Conservation (phyloP, 2,797 vertebrate genomes). For the Heliangelus exortis region DNA sequence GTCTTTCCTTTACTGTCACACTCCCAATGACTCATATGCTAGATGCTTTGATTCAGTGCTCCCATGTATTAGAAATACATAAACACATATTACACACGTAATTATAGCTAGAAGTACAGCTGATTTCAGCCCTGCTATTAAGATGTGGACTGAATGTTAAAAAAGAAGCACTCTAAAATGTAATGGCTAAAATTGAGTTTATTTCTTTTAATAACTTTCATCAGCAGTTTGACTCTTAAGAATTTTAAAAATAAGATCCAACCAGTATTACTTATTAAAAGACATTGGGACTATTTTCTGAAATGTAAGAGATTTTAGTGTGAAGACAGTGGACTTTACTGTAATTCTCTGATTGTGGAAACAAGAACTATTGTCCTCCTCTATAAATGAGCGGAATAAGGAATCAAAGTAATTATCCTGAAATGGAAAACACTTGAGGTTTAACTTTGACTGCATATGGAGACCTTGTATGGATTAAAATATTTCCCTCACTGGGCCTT, state of each 20-base stretch:
- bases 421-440: neutral
- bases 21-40: constrained; percentile 22
- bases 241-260: neutral
- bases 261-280: neutral
- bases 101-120: constrained; percentile 33
- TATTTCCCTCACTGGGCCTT: neutral
- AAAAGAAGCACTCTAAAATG: constrained; percentile 5
- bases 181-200: constrained; percentile 12
- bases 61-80: constrained; percentile 23
- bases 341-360: neutral
- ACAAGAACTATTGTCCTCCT: neutral
- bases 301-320: neutral
- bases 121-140: constrained; percentile 19
- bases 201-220: constrained; percentile 4
- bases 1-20: neutral
- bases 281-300: neutral
- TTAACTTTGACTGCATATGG: neutral
- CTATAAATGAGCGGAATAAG: neutral
- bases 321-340: neutral
- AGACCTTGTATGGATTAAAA: neutral
- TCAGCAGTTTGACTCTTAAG: too few species aligned
- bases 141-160: neutral
- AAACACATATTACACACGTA: constrained; percentile 8
- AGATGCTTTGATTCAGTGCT: constrained; percentile 34
- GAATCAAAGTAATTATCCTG: neutral